A percentile compares a stretch with the other conserved stretches of the same genome.
These are phyloP conservation scores for Oasisia sp. DNA, from an alignment of 2,888 invertebrate genomes.

Conservation along the genomic window DNA sequence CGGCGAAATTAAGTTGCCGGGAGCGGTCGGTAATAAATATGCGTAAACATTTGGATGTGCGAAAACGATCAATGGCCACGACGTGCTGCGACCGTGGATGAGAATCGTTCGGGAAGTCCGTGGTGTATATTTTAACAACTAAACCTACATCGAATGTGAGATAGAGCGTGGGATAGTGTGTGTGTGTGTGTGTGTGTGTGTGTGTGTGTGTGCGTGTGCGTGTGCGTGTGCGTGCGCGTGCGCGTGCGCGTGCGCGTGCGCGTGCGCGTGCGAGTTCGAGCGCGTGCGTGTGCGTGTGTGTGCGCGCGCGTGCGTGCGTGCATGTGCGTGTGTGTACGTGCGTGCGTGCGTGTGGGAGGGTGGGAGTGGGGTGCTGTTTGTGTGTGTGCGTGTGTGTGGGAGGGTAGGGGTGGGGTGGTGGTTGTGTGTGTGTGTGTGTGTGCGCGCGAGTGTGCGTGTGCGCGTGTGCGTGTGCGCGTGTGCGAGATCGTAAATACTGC, in stretches of 20 bases:
- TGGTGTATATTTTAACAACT: not conserved
- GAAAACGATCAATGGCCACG: not conserved
- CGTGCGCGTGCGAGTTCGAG: not conserved
- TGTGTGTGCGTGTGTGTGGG: too few relatives aligned
- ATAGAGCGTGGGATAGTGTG: not conserved
- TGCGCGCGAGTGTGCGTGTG: too few relatives aligned
- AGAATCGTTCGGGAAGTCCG: not conserved
- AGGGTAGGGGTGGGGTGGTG: too few relatives aligned
- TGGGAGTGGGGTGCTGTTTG: too few relatives aligned
- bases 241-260: not conserved
- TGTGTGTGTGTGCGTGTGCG: too few relatives aligned
- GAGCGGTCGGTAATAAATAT: not conserved
- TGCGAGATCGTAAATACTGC: not conserved
- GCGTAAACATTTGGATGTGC: not conserved
- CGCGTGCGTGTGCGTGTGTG: not conserved
- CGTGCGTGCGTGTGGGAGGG: not conserved
- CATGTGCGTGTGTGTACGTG: not conserved
- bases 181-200: too few relatives aligned
- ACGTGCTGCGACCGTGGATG: not conserved
- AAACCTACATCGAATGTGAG: not conserved
- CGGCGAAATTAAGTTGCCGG: not conserved
- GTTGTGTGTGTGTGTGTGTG: too few relatives aligned
- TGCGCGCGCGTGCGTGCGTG: not conserved
- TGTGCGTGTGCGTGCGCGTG: not conserved
- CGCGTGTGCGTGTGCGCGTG: too few relatives aligned